phyloP scores from a whole-genome alignment of 2,113 vertebrate species.

The Saimiri boliviensis region DNA sequence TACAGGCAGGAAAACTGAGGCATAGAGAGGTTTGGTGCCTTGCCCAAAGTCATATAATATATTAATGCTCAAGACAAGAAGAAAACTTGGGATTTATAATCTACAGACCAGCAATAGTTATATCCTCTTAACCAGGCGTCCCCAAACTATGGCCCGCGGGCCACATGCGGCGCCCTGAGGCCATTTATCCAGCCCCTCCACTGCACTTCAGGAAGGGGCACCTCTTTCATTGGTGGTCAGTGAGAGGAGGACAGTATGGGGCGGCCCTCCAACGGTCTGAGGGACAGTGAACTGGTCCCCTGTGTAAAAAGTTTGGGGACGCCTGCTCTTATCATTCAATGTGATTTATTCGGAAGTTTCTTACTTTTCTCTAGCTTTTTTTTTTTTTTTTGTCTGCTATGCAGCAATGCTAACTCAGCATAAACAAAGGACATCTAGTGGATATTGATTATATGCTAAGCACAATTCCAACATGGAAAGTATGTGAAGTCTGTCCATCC shows the following conservation, averaged over 20 bases:
- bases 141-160: too few species aligned
- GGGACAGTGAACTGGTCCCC: too few species aligned
- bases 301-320: too few species aligned
- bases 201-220: too few species aligned
- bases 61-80: neutral
- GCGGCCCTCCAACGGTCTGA: too few species aligned
- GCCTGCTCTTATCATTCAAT: neutral
- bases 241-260: too few species aligned
- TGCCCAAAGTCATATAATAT: neutral
- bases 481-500: neutral
- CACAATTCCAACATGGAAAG: neutral
- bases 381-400: accelerated
- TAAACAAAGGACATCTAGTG: neutral
- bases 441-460: neutral
- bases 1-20: neutral
- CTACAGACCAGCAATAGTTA: neutral
- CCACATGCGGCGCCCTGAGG: too few species aligned
- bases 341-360: neutral
- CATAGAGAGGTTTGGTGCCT: neutral
- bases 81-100: neutral
- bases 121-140: too few species aligned
- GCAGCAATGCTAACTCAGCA: neutral
- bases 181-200: too few species aligned
- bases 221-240: too few species aligned
- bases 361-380: neutral